These are phyloP conservation scores for Chaetops frenatus DNA, from an alignment of 2,113 vertebrate genomes.

Conservation along the genomic window DNA sequence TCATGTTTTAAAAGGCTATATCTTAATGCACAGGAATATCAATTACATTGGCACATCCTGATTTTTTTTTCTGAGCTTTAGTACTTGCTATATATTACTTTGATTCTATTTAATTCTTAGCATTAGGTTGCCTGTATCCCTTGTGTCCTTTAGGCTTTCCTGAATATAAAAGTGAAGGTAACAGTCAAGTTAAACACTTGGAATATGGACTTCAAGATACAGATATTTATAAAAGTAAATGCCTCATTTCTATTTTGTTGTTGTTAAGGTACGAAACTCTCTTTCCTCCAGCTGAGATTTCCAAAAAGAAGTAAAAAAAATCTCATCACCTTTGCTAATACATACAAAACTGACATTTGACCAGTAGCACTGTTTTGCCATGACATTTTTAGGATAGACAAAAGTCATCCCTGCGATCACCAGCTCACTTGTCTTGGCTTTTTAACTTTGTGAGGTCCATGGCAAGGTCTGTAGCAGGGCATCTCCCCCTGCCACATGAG, in stretches of 20 bases:
- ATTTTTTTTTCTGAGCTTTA: neutral
- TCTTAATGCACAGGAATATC: neutral
- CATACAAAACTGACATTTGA: neutral
- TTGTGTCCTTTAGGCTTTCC: neutral
- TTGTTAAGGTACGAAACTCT: neutral
- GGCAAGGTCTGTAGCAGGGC: neutral
- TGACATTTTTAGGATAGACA: neutral
- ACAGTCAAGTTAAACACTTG: neutral
- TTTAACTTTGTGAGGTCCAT: neutral
- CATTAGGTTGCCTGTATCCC: neutral
- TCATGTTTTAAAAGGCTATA: neutral
- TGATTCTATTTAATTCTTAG: neutral
- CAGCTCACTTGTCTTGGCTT: neutral
- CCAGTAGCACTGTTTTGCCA: neutral
- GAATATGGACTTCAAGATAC: neutral
- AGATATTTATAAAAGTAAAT: neutral
- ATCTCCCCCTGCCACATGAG: neutral
- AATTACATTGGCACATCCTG: neutral
- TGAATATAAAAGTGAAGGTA: neutral
- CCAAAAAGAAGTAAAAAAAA: neutral
- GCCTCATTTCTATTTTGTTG: neutral
- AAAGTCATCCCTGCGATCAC: neutral
- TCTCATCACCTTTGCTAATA: neutral
- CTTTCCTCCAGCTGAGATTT: neutral
- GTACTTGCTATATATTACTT: neutral